phyloP scores from a whole-genome alignment of 2,113 vertebrate genomes.

The Epinephelus cyanopodus region DNA sequence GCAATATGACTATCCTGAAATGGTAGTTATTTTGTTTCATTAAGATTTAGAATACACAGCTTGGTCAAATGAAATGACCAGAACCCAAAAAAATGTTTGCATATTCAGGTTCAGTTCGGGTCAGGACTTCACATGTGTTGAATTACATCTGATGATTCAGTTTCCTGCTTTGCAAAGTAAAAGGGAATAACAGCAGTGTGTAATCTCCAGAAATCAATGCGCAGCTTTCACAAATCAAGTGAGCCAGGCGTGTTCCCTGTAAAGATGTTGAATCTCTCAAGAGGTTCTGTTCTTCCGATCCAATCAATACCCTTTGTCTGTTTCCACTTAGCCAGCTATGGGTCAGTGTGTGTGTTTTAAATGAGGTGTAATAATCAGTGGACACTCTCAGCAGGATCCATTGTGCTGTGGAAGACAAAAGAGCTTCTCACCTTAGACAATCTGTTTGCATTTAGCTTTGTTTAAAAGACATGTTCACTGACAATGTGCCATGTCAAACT shows the following conservation, averaged over 20 bases:
- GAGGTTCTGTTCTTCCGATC: slow-evolving; percentile 42
- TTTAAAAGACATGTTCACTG: background rate
- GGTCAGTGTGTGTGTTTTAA: slow-evolving; percentile 52
- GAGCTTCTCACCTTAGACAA: background rate
- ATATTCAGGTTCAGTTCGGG: background rate
- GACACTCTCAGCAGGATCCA: slow-evolving; percentile 16
- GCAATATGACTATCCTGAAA: background rate
- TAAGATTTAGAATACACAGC: background rate
- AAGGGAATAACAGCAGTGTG: slow-evolving; percentile 1
- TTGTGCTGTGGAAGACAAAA: slow-evolving; percentile 29
- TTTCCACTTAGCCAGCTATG: slow-evolving; percentile 42
- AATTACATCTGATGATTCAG: background rate
- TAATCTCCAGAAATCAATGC: slow-evolving; percentile 39
- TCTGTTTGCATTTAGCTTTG: slow-evolving; percentile 27
- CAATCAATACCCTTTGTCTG: slow-evolving; percentile 62
- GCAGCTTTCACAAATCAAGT: slow-evolving; percentile 36
- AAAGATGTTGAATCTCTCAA: slow-evolving; percentile 46
- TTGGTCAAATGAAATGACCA: background rate
- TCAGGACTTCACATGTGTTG: background rate
- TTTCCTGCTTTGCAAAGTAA: slow-evolving; percentile 11
- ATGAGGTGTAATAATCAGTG: slow-evolving; percentile 47
- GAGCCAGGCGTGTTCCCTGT: slow-evolving; percentile 38
- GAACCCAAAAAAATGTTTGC: background rate
- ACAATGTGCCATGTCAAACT: background rate
- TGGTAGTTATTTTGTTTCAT: background rate